Conservation (phyloP, 1,140 invertebrate genomes). For the Sinella curviseta region DNA sequence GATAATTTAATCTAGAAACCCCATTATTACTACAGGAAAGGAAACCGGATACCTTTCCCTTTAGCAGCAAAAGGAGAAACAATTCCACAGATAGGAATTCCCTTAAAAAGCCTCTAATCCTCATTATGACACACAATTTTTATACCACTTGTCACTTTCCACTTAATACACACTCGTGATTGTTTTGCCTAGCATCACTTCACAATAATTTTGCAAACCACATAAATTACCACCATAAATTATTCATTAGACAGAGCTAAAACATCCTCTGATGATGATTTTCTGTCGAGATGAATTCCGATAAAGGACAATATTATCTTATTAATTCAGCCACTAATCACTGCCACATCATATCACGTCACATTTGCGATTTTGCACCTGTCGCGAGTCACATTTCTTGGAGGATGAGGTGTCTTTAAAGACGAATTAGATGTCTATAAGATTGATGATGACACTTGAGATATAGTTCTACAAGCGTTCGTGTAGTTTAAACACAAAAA, state of each 20-base stretch:
- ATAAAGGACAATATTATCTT: too few species aligned
- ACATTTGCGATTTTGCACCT: not conserved
- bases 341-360: not conserved
- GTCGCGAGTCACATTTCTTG: not conserved
- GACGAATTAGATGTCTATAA: not conserved
- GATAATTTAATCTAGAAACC: not conserved
- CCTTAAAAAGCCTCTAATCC: not conserved
- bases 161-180: not conserved
- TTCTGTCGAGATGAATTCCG: too few species aligned
- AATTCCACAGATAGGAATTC: not conserved
- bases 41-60: not conserved
- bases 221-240: not conserved
- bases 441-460: not conserved
- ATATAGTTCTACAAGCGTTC: too few species aligned
- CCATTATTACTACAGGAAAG: not conserved
- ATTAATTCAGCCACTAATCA: not conserved
- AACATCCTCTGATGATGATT: not conserved
- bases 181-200: not conserved
- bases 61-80: not conserved
- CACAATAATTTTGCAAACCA: not conserved
- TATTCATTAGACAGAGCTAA: not conserved
- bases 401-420: not conserved
- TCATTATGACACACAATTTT: slow-evolving; percentile 13
- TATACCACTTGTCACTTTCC: not conserved
- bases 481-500: not conserved